phyloP scores from a whole-genome alignment of 2,888 invertebrate species.

The Lasius platythorax region DNA sequence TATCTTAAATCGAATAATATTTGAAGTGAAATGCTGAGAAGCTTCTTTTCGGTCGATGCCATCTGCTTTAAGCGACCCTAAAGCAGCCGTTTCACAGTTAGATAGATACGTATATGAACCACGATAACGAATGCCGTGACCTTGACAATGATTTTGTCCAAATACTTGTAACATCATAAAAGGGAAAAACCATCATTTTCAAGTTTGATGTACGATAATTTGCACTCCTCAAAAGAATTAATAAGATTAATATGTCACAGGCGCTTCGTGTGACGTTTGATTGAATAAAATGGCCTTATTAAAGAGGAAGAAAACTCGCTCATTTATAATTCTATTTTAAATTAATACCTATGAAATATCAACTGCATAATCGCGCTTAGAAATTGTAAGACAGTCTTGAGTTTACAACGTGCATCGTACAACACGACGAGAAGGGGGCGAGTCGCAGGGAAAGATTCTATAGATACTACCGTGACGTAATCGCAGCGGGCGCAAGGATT shows the following conservation, averaged over 20 bases:
- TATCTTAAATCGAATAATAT: neutral
- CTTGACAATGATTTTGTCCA: constrained; percentile 44
- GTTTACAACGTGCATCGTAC: neutral
- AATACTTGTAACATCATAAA: constrained; percentile 13
- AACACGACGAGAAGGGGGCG: neutral
- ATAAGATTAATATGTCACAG: neutral
- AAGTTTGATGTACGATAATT: neutral
- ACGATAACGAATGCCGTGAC: constrained; percentile 54
- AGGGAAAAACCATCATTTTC: neutral
- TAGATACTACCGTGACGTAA: constrained; percentile 57
- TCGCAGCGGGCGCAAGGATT: constrained; percentile 56
- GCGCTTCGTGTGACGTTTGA: neutral
- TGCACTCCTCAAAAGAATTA: neutral
- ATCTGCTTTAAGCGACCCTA: constrained; percentile 71
- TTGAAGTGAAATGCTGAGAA: constrained; percentile 23
- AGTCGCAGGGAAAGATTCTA: constrained; percentile 7
- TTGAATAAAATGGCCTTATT: neutral
- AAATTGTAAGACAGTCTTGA: neutral
- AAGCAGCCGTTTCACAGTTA: constrained; percentile 55
- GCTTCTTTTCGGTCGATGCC: constrained; percentile 47
- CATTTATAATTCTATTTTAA: neutral
- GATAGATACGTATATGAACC: constrained; percentile 53
- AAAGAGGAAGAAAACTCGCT: neutral
- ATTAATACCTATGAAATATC: neutral
- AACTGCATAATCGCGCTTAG: neutral